These are phyloP conservation scores for Myotis planiceps DNA, from an alignment of 2,797 vertebrate genomes.

Conservation along the genomic window DNA sequence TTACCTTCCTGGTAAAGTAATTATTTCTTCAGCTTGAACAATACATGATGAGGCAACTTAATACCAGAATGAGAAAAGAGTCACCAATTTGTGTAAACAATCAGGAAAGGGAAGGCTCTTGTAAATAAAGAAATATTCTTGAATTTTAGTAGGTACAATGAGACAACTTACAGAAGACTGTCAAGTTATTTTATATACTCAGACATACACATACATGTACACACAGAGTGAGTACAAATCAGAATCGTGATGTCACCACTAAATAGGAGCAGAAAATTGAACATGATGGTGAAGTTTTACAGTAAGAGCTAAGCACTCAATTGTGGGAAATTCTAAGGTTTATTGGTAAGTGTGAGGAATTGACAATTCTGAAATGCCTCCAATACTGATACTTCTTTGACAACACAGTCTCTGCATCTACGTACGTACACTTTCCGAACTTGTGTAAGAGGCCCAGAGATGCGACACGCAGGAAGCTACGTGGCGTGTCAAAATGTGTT, in stretches of 20 bases:
- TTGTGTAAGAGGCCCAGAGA: slow-evolving; percentile 7
- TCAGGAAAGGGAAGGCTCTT: not conserved
- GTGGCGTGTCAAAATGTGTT: slow-evolving; percentile 21
- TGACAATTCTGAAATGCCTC: not conserved
- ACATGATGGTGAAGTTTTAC: not conserved
- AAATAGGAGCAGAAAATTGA: not conserved
- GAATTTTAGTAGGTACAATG: not conserved
- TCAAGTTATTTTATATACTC: not conserved
- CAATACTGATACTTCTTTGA: not conserved
- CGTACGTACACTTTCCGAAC: not conserved
- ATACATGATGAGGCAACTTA: not conserved
- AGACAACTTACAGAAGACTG: not conserved
- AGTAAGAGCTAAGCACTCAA: not conserved
- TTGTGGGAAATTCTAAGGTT: not conserved
- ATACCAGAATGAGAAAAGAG: not conserved
- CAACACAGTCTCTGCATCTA: not conserved
- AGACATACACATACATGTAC: not conserved
- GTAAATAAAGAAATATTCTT: slow-evolving; percentile 14
- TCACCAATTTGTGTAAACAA: not conserved
- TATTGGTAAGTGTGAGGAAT: not conserved
- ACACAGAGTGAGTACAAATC: not conserved
- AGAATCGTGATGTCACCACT: not conserved
- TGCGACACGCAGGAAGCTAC: not conserved
- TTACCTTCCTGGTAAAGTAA: not conserved
- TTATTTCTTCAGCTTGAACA: not conserved